Evolutionary conservation across 2,888 invertebrate species (phyloP), one percentile per base, ranked within the genome.

Genomic region (Empis livida): DNA sequence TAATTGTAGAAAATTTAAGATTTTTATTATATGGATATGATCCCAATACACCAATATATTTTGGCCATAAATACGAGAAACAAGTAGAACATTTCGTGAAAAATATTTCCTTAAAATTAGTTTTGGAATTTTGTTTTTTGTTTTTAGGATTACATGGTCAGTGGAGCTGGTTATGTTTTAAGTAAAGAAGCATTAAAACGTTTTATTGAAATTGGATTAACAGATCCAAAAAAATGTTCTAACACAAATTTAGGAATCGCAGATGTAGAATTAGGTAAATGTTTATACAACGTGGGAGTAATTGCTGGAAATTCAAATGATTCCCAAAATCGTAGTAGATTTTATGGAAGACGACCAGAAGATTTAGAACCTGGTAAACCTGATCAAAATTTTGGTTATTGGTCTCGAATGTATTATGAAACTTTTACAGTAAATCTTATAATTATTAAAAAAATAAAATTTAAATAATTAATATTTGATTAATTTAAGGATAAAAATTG

Each of bases 281-380:
- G 97, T 61, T 65, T 99, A 58, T 83, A 85, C 60, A 82, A 79
- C 45, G 78, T 95, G 1, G 84, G 87, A 0, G 96, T 99, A 0
- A 72, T 74, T 47, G 93, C 95, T 1, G 89, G 87, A 58, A 97
- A 99, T 67, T 84, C 90, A 0, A 75, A 96, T 6, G 97, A 99
- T 69, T 72, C 79, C 0, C 71, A 82, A 41, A 84, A 87, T 0
- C 78, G 95, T n/a, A 93, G 95, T 1, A 75, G 95, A 38, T 99
- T 99, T 73, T 91, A 97, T 68, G 70, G 81, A 87, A 4, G 96
- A 96, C 0, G 87, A 90, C 93, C 94, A 56, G 88, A 91, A 66
- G 96, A 97, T 67, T 71, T 99, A 38, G 91, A 94, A 61, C 95
- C 96, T 0, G 86, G 82, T 46, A 85, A 86, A 58, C 82, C 88